These are phyloP conservation scores for Drosophila biarmipes DNA, from an alignment of 1,140 invertebrate species.

Conservation along the genomic window DNA sequence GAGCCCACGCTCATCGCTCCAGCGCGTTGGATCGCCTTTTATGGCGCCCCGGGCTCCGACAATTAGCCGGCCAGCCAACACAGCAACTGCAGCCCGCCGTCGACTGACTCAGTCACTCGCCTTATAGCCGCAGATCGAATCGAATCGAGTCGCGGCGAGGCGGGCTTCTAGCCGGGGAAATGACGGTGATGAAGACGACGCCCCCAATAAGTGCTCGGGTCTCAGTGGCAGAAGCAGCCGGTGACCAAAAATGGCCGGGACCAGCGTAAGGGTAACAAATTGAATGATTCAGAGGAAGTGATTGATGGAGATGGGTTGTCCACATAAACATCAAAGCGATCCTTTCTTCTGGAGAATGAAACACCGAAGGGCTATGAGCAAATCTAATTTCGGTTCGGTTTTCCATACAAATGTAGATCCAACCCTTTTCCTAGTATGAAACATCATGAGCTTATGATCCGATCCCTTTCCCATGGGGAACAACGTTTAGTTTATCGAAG, in stretches of 20 bases:
- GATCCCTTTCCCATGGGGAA: too few relatives aligned
- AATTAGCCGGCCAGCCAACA: slow-evolving; percentile 54
- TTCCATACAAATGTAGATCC: too few relatives aligned
- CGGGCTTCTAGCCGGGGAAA: not conserved
- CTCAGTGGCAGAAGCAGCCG: slow-evolving; percentile 34
- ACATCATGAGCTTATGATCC: too few relatives aligned
- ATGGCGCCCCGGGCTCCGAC: slow-evolving; percentile 24
- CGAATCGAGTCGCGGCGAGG: slow-evolving; percentile 10
- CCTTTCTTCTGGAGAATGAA: too few relatives aligned
- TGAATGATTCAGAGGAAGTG: slow-evolving; percentile 7
- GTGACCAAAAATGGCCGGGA: slow-evolving; percentile 31
- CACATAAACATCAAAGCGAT: too few relatives aligned
- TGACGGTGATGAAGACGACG: slow-evolving; percentile 16
- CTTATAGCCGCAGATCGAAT: slow-evolving; percentile 14
- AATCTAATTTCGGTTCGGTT: too few relatives aligned
- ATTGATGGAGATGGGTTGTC: not conserved
- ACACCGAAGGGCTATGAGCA: too few relatives aligned
- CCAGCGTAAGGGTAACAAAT: slow-evolving; percentile 17
- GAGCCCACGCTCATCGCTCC: slow-evolving; percentile 23
- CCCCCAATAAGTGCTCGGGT: slow-evolving; percentile 31
- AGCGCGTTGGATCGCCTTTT: slow-evolving; percentile 33
- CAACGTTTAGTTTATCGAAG: not conserved
- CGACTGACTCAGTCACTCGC: slow-evolving; percentile 25
- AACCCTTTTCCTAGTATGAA: too few relatives aligned
- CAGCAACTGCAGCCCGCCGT: slow-evolving; percentile 5